phyloP scores from a whole-genome alignment of 2,797 vertebrate species.

The Morelia viridis region DNA sequence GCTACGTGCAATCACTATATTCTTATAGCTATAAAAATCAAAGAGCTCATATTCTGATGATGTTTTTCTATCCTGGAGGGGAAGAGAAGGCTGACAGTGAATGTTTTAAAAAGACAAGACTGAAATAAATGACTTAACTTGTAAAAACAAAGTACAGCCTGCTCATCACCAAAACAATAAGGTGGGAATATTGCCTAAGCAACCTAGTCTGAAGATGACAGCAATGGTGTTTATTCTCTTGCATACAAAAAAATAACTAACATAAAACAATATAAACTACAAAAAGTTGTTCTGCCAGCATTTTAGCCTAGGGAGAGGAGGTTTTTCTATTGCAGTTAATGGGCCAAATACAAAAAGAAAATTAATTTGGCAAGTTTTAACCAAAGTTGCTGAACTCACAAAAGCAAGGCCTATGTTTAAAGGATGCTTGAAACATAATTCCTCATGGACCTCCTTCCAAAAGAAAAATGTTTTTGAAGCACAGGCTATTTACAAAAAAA shows the following conservation, averaged over 20 bases:
- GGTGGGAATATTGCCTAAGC: slow-evolving; percentile 50
- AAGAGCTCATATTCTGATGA: not conserved
- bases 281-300: slow-evolving; percentile 28
- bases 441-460: not conserved
- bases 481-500: not conserved
- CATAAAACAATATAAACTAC: slow-evolving; percentile 13
- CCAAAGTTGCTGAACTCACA: slow-evolving; percentile 54
- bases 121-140: slow-evolving; percentile 38
- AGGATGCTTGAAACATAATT: not conserved
- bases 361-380: slow-evolving; percentile 65
- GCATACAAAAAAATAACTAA: not conserved
- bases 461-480: slow-evolving; percentile 31
- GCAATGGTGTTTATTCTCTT: slow-evolving; percentile 56
- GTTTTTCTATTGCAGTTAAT: slow-evolving; percentile 60
- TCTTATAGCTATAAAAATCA: not conserved
- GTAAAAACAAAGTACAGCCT: slow-evolving; percentile 34
- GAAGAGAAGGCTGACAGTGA: slow-evolving; percentile 17
- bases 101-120: slow-evolving; percentile 16
- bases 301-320: slow-evolving; percentile 51
- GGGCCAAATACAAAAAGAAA: slow-evolving; percentile 65
- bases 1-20: not conserved
- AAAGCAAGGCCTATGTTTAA: slow-evolving; percentile 45
- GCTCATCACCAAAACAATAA: slow-evolving; percentile 39
- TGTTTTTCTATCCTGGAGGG: not conserved
- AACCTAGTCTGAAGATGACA: slow-evolving; percentile 28